These are phyloP conservation scores for Nixonia krombeini DNA, from an alignment of 1,140 invertebrate species.

Conservation along the genomic window DNA sequence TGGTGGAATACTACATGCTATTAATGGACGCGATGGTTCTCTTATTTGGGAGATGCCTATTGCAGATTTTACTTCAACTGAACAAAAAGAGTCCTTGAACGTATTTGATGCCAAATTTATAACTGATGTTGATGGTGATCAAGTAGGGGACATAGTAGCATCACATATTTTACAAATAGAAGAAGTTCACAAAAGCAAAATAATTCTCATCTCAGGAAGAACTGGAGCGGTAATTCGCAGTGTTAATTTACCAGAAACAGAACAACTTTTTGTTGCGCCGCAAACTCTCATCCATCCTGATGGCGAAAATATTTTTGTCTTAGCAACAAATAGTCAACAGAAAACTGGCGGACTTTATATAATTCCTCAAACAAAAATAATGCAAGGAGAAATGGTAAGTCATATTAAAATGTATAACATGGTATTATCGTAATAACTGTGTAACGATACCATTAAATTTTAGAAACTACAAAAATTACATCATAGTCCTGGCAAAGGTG, in stretches of 20 bases:
- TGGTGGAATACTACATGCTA: conserved; percentile 80
- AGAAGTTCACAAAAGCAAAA: conserved; percentile 67
- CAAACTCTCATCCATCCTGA: conserved; percentile 74
- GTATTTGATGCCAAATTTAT: conserved; percentile 81
- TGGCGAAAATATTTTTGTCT: conserved; percentile 75
- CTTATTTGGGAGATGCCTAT: conserved; percentile 78
- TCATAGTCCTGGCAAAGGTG: conserved; percentile 69
- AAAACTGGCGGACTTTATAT: conserved; percentile 80
- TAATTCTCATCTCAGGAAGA: conserved; percentile 81
- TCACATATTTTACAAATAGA: conserved; percentile 76
- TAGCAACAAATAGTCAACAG: conserved; percentile 84
- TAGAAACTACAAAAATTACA: conserved; percentile 67
- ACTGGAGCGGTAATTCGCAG: conserved; percentile 77
- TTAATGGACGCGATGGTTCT: conserved; percentile 79
- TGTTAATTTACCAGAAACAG: conserved; percentile 77
- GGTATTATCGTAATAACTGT: not conserved
- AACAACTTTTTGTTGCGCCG: conserved; percentile 83
- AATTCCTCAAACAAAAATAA: conserved; percentile 74
- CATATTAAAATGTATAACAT: conserved; percentile 9
- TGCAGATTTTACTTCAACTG: conserved; percentile 50
- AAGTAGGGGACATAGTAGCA: conserved; percentile 79
- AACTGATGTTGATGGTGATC: conserved; percentile 81
- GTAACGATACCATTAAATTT: conserved; percentile 7
- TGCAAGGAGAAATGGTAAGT: conserved; percentile 74
- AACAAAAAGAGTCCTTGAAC: conserved; percentile 69